Conservation (phyloP, 2,113 vertebrate genomes). For the Zootoca vivipara region DNA sequence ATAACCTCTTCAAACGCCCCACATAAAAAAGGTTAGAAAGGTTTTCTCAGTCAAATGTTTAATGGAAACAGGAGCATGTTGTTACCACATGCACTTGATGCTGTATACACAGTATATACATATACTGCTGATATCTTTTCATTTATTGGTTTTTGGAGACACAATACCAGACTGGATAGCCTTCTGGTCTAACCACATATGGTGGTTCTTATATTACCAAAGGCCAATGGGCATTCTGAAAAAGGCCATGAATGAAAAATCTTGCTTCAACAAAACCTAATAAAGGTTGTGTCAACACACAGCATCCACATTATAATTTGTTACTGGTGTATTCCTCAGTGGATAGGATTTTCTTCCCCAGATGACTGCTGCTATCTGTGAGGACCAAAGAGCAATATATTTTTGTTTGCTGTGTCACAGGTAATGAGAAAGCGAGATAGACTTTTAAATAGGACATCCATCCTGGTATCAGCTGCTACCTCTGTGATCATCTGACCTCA, state of each 20-base stretch:
- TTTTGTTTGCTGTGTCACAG: constrained; percentile 12
- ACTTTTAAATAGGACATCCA: constrained; percentile 23
- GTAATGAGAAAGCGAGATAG: constrained; percentile 23
- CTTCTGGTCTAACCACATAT: background rate
- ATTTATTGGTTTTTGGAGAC: background rate
- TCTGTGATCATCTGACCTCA: constrained; percentile 1
- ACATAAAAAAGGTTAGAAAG: background rate
- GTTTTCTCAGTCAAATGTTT: background rate
- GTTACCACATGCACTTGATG: background rate
- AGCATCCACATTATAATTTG: background rate
- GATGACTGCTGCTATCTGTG: background rate
- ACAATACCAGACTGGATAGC: background rate
- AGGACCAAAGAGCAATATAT: background rate
- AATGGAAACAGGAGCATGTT: background rate
- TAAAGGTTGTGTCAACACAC: background rate
- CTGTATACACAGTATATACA: too few species aligned
- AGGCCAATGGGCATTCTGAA: background rate
- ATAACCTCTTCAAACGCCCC: background rate
- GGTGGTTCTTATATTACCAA: background rate
- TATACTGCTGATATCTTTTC: background rate
- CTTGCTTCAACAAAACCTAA: background rate
- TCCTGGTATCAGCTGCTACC: background rate
- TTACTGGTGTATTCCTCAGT: background rate
- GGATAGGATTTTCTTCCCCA: background rate
- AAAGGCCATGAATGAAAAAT: background rate